phyloP scores from a whole-genome alignment of 2,113 vertebrate species.

The Crotalus tigris region DNA sequence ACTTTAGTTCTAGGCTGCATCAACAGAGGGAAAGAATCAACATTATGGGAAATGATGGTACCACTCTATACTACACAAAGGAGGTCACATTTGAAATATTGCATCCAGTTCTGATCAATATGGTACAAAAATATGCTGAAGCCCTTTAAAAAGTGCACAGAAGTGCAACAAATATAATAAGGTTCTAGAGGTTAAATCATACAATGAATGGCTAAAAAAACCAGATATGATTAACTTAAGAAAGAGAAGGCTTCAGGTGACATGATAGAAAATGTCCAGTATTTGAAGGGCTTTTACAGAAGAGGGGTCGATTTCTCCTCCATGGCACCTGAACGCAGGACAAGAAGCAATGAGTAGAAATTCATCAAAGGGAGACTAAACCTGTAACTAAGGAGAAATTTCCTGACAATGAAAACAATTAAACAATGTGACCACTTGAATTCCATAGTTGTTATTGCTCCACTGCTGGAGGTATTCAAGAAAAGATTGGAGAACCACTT shows the following conservation, averaged over 20 bases:
- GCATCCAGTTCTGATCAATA: background rate
- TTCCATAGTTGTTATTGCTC: background rate
- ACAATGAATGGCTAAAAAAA: background rate
- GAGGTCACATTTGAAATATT: background rate
- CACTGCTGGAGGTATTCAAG: background rate
- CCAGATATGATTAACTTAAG: background rate
- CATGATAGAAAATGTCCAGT: background rate
- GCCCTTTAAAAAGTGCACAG: background rate
- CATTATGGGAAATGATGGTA: background rate
- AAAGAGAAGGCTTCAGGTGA: background rate
- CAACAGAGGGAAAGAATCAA: background rate
- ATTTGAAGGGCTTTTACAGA: too few relatives aligned
- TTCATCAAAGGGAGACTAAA: too few relatives aligned
- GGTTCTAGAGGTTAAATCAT: background rate
- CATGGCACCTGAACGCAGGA: too few relatives aligned
- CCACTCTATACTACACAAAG: background rate
- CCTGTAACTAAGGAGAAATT: too few relatives aligned
- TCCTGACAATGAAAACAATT: too few relatives aligned
- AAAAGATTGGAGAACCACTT: background rate
- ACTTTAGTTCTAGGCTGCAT: background rate
- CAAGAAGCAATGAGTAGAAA: too few relatives aligned
- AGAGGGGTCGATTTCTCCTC: too few relatives aligned
- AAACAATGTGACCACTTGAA: background rate
- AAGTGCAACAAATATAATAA: background rate
- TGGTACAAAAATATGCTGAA: background rate